These are phyloP conservation scores for Limosa lapponica DNA, from an alignment of 2,797 vertebrate species.

Conservation along the genomic window DNA sequence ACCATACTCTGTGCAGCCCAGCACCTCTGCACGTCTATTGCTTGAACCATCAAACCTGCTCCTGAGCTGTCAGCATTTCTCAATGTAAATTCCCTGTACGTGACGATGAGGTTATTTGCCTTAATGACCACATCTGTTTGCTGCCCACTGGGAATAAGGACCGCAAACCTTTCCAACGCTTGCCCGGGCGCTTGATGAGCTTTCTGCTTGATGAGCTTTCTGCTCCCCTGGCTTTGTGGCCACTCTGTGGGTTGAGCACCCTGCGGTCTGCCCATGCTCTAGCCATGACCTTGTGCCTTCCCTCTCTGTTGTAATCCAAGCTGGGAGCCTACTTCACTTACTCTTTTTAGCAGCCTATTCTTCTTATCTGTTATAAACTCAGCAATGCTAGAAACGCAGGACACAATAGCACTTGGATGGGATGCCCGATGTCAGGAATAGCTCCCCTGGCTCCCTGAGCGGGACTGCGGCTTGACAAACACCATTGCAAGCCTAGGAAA, in stretches of 20 bases:
- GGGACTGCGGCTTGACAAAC: background rate
- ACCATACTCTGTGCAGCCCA: background rate
- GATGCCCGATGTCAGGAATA: background rate
- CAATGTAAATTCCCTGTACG: background rate
- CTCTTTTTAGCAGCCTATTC: background rate
- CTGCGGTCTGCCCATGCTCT: background rate
- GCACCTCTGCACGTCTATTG: background rate
- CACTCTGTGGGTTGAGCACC: background rate
- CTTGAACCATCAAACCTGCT: background rate
- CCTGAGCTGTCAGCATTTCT: background rate
- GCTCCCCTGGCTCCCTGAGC: background rate
- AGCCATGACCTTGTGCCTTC: background rate
- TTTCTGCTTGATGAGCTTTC: background rate
- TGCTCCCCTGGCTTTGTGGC: background rate
- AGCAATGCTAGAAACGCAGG: background rate
- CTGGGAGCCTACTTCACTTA: background rate
- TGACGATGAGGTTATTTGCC: background rate
- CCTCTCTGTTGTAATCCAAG: background rate
- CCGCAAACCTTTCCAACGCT: background rate
- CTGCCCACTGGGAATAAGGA: background rate
- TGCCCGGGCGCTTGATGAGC: accelerated
- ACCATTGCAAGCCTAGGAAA: background rate
- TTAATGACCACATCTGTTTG: background rate
- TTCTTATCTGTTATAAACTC: background rate
- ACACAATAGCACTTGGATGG: background rate